Base-by-base conservation (phyloP, 2,888 invertebrate species). In the Drepanosiphum platanoidis region DNA sequence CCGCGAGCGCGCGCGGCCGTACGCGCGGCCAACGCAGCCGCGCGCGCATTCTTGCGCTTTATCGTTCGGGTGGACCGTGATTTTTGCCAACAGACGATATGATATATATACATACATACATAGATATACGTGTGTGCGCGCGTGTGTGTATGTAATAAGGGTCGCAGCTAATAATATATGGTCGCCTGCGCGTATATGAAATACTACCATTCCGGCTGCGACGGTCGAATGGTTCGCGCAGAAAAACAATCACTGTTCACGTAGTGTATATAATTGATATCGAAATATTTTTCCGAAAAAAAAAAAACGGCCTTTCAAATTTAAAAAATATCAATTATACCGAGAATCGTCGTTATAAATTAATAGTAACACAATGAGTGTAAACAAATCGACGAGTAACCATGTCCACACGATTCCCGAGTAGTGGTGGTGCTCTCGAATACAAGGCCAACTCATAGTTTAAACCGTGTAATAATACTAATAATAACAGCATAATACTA, bases 21-120 rank as follows among this genome's bases (percentile, higher is more conserved):
- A 46, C n/a, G 46, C n/a, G 42, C 39, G 42, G 42, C 15, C 34
- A 52, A 36, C 77, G 58, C 2, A 22, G n/a, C 39, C 66, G 42
- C 3, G 36, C 42, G 15, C 42, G n/a, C 42, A n/a, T 79, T 78
- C 36, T 52, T 78, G 78, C n/a, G n/a, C 46, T 68, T 79, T 79
- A 79, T 79, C 68, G 79, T 68, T 79, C 68, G 46, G 79, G 79
- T 68, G 66, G 79, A 52, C 68, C 80, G 18, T 70, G 80, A 70
- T 80, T 80, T 80, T 80, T 52, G 80, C 80, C 80, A 68, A 70
- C 68, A 27, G 52, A 70, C 52, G 18, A 80, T 18, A 46, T 66
- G 32, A 78, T 78, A 78, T 78, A 75, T 75, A 58, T 61, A 34
- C n/a, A 74, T n/a, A 22, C 30, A 27, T 34, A 30, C 22, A 27